Evolutionary conservation across 2,797 vertebrate genomes (phyloP), one percentile per base, ranked within the genome.

Genomic region (Danio jaintianensis): DNA sequence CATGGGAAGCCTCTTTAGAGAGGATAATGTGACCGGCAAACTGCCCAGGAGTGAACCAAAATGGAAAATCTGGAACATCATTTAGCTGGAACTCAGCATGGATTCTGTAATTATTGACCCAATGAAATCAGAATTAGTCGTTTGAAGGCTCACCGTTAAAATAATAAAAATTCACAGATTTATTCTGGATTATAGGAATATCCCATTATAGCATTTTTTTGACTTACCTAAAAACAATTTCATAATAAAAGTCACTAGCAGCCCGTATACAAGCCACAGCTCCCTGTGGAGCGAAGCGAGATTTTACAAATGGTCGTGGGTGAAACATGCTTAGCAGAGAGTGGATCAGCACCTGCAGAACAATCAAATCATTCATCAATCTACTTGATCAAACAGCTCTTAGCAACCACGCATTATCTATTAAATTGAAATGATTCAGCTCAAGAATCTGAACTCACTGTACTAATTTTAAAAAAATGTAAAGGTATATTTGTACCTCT

Each of bases 41-140:
- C 92, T 99, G 97, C 9, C 95, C 97, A 0, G 98, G 98, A 0
- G 96, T 97, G 89, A 99, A 99, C 98, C 98, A 99, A 93, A 99
- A 99, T 10, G 98, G 98, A 85, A 97, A 98, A 88, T 97, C 92
- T 0, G 98, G 98, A 0, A 97, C 95, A 7, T 98, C 96, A 0
- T 99, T 99, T 75, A 99, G 94, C 93, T 99, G 98, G 90, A 99
- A 99, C 86, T 99, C 98, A 2, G 96, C 97, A 0, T 99, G 98
- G 89, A 99, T 97, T 89, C 98, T 99, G 93, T 29, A 74, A 83
- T 1, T 22, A 20, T 29, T 48, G 10, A 84, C 50, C 9, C 75
- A 70, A 75, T 73, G 73, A 36, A 38, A 56, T 0, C 5, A 47
- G 20, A 71, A 11, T 18, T 29, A 29, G 29, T 29, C 20, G 0